These are phyloP conservation scores for Cottoperca gobio DNA, from an alignment of 2,797 vertebrate genomes.

Conservation along the genomic window DNA sequence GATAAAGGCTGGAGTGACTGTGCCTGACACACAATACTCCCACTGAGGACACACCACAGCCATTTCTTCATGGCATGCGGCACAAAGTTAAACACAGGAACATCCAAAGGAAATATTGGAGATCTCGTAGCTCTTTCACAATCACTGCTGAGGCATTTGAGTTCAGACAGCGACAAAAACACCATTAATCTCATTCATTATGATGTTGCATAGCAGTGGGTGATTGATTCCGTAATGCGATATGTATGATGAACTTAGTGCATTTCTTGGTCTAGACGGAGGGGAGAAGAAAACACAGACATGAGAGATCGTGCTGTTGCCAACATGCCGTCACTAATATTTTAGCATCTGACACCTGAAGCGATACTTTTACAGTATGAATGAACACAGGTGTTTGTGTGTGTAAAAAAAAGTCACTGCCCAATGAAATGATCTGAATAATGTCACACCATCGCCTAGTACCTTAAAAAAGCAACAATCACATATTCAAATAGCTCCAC, in stretches of 20 bases:
- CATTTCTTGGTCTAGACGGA: conserved; percentile 65
- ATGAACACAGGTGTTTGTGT: conserved; percentile 68
- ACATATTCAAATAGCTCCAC: conserved; percentile 53
- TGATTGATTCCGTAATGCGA: conserved; percentile 64
- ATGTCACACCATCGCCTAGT: conserved; percentile 49
- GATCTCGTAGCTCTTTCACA: conserved; percentile 33
- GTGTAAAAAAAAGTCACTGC: conserved; percentile 50
- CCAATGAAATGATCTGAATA: conserved; percentile 70
- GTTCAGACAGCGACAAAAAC: conserved; percentile 39
- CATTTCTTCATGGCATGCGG: conserved; percentile 48
- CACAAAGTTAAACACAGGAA: conserved; percentile 54
- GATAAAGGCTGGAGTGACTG: conserved; percentile 65
- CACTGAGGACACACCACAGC: conserved; percentile 61
- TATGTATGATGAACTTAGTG: conserved; percentile 26
- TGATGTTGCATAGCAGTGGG: conserved; percentile 17
- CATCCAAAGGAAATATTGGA: conserved; percentile 29
- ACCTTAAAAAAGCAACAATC: conserved; percentile 59
- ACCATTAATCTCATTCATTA: conserved; percentile 51
- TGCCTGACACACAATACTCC: conserved; percentile 54
- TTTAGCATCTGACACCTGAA: conserved; percentile 47
- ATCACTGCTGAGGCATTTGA: conserved; percentile 30
- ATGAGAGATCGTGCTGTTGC: conserved; percentile 8
- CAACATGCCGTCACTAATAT: conserved; percentile 42
- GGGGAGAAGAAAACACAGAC: conserved; percentile 41
- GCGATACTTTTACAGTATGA: conserved; percentile 36